These are phyloP conservation scores for Eustalomyia histrio DNA, from an alignment of 2,888 invertebrate genomes.

Conservation along the genomic window DNA sequence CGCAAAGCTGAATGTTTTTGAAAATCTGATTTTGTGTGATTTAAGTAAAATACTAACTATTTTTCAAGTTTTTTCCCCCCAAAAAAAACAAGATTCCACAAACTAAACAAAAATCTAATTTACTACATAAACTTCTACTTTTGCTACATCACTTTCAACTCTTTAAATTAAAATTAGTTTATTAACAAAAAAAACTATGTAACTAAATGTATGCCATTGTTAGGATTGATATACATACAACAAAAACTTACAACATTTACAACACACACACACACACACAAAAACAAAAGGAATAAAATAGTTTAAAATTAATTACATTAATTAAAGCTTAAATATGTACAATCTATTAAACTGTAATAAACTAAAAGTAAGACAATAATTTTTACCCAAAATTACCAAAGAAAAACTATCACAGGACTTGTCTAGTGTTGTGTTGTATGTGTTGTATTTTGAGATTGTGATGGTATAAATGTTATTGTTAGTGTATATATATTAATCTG, in stretches of 20 bases:
- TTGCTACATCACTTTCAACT: conserved; percentile 35
- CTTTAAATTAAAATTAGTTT: conserved; percentile 60
- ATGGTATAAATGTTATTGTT: not conserved
- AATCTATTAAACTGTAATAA: conserved; percentile 57
- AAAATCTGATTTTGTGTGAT: not conserved
- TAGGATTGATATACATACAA: too few species aligned
- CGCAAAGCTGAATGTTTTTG: conserved; percentile 13
- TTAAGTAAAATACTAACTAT: not conserved
- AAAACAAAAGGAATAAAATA: not conserved
- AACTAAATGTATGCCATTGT: conserved; percentile 21
- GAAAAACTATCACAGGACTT: not conserved
- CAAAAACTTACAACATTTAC: too few species aligned
- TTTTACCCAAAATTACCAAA: not conserved
- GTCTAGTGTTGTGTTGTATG: not conserved
- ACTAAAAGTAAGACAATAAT: conserved; percentile 21
- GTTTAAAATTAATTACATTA: conserved; percentile 62
- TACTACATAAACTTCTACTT: conserved; percentile 11
- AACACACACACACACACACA: not conserved
- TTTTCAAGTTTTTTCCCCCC: not conserved
- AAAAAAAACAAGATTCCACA: conserved; percentile 34
- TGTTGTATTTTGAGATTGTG: not conserved
- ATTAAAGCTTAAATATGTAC: conserved; percentile 55
- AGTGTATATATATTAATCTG: not conserved
- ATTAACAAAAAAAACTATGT: conserved; percentile 29
- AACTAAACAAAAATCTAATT: conserved; percentile 34